Percentiles rank a stretch among this genome's conserved stretches.
These are phyloP conservation scores for Strix aluco DNA, from an alignment of 2,113 vertebrate genomes.

Conservation along the genomic window DNA sequence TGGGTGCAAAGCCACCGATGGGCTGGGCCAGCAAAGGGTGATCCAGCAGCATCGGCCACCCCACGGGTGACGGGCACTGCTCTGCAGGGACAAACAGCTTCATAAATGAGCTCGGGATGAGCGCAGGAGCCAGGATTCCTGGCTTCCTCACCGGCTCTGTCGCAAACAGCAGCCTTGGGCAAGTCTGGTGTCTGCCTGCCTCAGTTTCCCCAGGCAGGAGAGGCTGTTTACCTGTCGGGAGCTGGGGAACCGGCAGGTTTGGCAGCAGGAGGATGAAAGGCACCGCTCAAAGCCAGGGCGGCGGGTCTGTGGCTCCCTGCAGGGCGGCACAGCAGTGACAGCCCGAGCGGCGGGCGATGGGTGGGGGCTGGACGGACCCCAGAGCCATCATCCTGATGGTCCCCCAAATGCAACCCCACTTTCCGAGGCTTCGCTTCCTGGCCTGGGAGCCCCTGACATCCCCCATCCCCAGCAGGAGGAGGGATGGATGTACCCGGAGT, in stretches of 20 bases:
- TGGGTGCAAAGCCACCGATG: not conserved
- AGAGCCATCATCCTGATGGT: not conserved
- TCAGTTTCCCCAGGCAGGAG: constrained; percentile 36
- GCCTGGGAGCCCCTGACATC: not conserved
- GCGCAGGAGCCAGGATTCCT: not conserved
- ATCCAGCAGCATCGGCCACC: fast-evolving
- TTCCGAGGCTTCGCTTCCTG: not conserved
- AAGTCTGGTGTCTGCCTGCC: not conserved
- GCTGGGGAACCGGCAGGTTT: not conserved
- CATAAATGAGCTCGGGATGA: not conserved
- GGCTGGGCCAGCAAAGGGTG: not conserved
- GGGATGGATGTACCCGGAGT: not conserved
- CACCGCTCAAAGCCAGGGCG: fast-evolving
- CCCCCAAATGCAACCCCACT: not conserved
- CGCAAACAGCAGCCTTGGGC: not conserved
- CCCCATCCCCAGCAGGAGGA: not conserved
- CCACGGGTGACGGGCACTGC: not conserved
- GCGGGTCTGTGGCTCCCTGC: not conserved
- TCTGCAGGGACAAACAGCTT: not conserved
- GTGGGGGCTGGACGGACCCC: not conserved
- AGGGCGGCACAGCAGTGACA: fast-evolving
- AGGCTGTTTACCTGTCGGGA: not conserved
- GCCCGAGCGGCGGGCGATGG: fast-evolving
- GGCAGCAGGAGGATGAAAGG: not conserved
- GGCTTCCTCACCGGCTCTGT: fast-evolving